Evolutionary conservation across 2,888 invertebrate genomes (phyloP), one percentile per base, ranked within the genome.

Genomic region (Oscheius onirici): DNA sequence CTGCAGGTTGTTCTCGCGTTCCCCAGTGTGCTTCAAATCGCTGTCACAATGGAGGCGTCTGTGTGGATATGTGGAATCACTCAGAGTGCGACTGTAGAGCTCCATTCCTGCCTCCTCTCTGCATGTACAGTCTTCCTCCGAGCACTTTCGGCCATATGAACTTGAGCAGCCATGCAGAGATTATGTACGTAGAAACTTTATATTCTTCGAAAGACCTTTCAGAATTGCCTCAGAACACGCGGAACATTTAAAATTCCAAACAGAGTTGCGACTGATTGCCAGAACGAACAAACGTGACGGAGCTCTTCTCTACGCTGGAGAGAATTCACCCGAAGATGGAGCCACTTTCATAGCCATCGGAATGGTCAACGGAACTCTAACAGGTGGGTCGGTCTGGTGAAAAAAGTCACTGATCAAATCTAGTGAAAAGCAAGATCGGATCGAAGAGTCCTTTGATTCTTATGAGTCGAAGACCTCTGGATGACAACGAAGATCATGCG

Each of bases 11-110:
- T 60, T 69, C 74, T 2, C 71, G 83, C 40, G 73, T 71, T 17
- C 72, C 75, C 28, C 84, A 83, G 46, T 86, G 86, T 68, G 69
- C 75, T 11, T 20, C 74, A 11, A 77, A 72, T 20, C 77, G 81
- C 20, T 84, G 86, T 69, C 78, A 77, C 44, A 83, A 85, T 58
- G 79, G 75, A 34, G 85, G 83, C 22, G 43, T 54, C 0, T 86
- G 86, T 52, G 58, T 86, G 11, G 86, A 86, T 52, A 75, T 78
- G 22, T 86, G 86, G 86, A 78, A 77, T 40, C 67, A 75, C 11
- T 83, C 78, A 55, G 67, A 71, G 15, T 86, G 86, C 69, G 71
- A 81, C 65, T 84, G 80, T 52, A 73, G 71, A 24, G 72, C 85
- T 11, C 86, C 86, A 15, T 85, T 78, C 68, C 71, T 86, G 11